Base-by-base conservation (phyloP, 2,888 invertebrate genomes). In the Clitarchus hookeri region DNA sequence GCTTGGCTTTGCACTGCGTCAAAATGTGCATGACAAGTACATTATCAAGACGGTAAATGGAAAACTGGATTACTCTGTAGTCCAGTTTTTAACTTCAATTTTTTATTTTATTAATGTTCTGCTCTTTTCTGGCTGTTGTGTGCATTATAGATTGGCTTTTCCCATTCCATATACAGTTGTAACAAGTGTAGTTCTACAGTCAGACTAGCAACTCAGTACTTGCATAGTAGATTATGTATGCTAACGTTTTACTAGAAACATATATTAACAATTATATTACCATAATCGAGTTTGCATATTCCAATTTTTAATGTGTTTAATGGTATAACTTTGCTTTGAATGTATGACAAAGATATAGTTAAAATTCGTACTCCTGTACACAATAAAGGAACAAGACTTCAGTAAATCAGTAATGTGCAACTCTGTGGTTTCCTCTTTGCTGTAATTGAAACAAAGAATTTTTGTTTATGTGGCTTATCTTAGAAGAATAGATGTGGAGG, bases 21-120 rank as follows among this genome's bases (percentile, higher is more conserved):
- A 87, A 84, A 88, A 89, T 79, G 80, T 91, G 90, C 91, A 91
- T 91, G 91, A 91, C 90, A 91, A 91, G 90, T 91, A 91, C 90
- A 91, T 91, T 90, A 91, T 92, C 88, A 89, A 88, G 89, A 88
- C 87, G 88, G 89, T 89, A 89, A 89, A 87, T 83, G 27, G 84
- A 13, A 82, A 82, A 23, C 65, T 65, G 65, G n/a, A 65, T 23
- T 65, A 79, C 26, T 48, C 53, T 85, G 84, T 87, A 83, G 54
- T 85, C 53, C 26, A 44, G 53, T 78, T 82, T 84, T 36, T 86
- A 48, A 84, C 44, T 83, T 88, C 86, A 85, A 2, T 65, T 65
- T 65, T n/a, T 65, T 82, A 54, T 87, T n/a, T 65, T 82, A 54
- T 87, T 26, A 84, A 83, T n/a, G 86, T 80, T 86, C 79, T 86